Percentiles rank a stretch among this genome's conserved stretches.
Evolutionary conservation across 1,140 invertebrate genomes (phyloP).

Genomic region (Tenebrio molitor): DNA sequence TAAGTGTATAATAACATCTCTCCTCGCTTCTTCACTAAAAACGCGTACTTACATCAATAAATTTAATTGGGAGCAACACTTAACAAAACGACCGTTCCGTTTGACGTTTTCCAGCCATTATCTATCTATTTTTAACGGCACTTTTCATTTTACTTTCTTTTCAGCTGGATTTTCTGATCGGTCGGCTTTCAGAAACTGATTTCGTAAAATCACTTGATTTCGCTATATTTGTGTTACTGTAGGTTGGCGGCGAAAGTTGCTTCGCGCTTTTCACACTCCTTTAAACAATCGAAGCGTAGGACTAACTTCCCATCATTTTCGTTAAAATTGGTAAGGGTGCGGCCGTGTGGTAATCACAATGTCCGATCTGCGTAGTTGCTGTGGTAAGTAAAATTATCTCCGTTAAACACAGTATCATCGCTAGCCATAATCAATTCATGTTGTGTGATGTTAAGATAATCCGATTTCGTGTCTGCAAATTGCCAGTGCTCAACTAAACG

Average conservation of each 20-base stretch:
- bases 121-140: constrained; percentile 7
- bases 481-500: no score
- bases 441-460: no score
- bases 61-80: constrained; percentile 29
- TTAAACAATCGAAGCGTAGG: constrained; percentile 29
- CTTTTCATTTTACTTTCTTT: not conserved
- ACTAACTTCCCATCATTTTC: constrained; percentile 9
- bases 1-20: constrained; percentile 19
- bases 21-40: constrained; percentile 14
- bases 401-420: no score
- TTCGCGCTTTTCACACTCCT: constrained; percentile 5
- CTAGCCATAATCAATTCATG: no score
- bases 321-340: constrained; percentile 5
- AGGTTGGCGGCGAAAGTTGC: constrained; percentile 23
- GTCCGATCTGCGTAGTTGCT: no score
- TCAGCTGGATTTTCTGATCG: not conserved
- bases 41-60: constrained; percentile 13
- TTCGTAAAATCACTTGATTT: constrained; percentile 29
- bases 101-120: constrained; percentile 22
- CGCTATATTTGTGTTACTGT: constrained; percentile 2
- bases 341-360: not conserved
- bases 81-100: constrained; percentile 23
- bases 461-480: no score
- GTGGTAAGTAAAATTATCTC: no score
- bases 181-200: not conserved